Evolutionary conservation across 2,797 vertebrate genomes (phyloP), one percentile per base, ranked within the genome.

Genomic region (Macroramphosus scolopax): DNA sequence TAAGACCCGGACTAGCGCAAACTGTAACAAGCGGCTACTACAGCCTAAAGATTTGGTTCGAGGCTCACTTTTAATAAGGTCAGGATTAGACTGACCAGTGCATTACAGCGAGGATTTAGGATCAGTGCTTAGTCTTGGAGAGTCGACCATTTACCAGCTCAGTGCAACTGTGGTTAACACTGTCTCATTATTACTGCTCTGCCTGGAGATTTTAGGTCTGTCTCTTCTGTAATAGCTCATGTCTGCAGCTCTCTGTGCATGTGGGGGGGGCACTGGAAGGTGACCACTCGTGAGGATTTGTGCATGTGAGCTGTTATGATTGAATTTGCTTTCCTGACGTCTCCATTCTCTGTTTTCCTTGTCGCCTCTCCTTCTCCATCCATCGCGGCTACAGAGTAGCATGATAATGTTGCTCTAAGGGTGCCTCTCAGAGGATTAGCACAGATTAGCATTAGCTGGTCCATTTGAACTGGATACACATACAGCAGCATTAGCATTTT

Each of bases 381-480:
- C 67, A 66, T 60, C 52, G 56, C 51, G 56, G 38, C 54, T 26
- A 31, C 63, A 53, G 46, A 76, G 63, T 16, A 47, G 69, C 51
- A 60, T 58, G 67, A 82, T 80, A 54, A 73, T 75, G 56, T 71
- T 37, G 50, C 72, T 82, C 47, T 44, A 37, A 76, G 67, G 71
- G 63, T 59, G 62, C 62, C 65, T 68, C 74, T 73, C 63, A 45
- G 43, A 50, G 86, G 84, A 86, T 86, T 82, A 83, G 72, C 69
- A 56, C 67, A 84, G 83, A 87, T 88, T 81, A 84, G 72, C 80
- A 85, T 86, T 84, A 82, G 78, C 69, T 67, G 75, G 56, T 73
- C 70, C 74, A 82, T 86, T 86, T 84, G 65, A 80, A 77, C 68
- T 73, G 68, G 63, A 81, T 64, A 73, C 57, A 72, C 70, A 78